Percentiles rank a stretch among this genome's conserved stretches.
Conservation (phyloP, 2,797 vertebrate species). For the Chelonia mydas region DNA sequence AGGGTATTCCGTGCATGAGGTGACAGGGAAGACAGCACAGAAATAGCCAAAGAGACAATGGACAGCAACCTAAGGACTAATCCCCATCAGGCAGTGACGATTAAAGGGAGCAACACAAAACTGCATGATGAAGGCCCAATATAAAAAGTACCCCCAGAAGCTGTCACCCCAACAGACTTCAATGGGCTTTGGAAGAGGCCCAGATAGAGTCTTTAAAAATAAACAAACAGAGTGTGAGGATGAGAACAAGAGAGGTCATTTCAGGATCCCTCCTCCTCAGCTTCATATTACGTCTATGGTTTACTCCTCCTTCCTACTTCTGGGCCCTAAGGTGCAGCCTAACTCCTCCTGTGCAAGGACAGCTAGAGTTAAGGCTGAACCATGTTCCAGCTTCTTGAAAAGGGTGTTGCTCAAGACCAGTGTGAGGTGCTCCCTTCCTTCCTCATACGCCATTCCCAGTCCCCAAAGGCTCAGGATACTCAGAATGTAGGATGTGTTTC, state of each 20-base stretch:
- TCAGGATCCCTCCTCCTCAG: neutral
- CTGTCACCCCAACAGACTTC: neutral
- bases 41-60: neutral
- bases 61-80: neutral
- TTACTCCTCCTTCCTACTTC: neutral
- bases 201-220: neutral
- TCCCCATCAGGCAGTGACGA: neutral
- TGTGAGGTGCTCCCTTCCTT: neutral
- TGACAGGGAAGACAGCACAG: neutral
- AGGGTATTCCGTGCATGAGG: neutral
- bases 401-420: neutral
- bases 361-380: neutral
- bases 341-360: neutral
- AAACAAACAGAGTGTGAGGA: neutral
- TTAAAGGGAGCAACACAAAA: neutral
- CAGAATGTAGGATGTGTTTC: neutral
- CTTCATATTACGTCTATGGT: neutral
- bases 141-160: neutral
- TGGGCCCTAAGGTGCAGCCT: neutral
- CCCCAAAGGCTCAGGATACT: neutral
- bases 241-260: neutral
- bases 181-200: neutral
- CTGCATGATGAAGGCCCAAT: neutral
- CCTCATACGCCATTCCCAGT: neutral
- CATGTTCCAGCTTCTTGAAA: neutral